Base-by-base conservation (phyloP, 2,888 invertebrate genomes). In the Ophion slaviceki region DNA sequence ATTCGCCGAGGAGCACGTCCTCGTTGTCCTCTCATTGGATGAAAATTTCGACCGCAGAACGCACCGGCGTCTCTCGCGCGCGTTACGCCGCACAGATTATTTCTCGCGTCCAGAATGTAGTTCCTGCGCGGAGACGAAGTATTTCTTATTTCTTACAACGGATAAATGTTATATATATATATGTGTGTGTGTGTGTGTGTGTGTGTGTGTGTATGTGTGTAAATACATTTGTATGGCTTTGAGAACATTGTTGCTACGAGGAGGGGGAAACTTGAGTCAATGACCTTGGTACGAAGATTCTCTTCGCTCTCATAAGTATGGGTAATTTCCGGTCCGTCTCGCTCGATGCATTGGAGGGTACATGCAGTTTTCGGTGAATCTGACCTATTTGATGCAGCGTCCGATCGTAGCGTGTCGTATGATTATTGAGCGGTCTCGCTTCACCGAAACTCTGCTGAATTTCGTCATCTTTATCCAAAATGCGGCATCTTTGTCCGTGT, bases 1-100 rank as follows among this genome's bases (percentile, higher is more conserved):
- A 85, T 85, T 85, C 80, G 85, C 79, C 82, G 80, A 79, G 82
- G 66, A 32, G 40, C 81, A 68, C 76, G 76, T 76, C 75, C 28
- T 62, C 40, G 61, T 45, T 68, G 59, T 59, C 67, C n/a, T 59
- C 61, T 72, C 76, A 82, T 85, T 82, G 82, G 85, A 47, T 59
- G 61, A 24, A n/a, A 45, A n/a, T 61, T 53, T 57, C 17, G 77
- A 80, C 85, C 85, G 85, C 40, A 24, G 71, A 20, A 80, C 85
- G 62, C 85, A 85, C n/a, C 64, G 61, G 79, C 79, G 64, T 71
- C 80, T 53, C 68, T 32, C 67, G 45, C 76, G 53, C 40, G 17
- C 32, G n/a, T 24, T 64, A 24, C 68, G 47, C 59, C 70, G 57
- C 66, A 62, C 40, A 36, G 75, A 70, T 71, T 70, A 70, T 75